Percentiles rank a stretch among this genome's conserved stretches.
Conservation (phyloP, 2,888 invertebrate species). For the Lepidochrysops patricia region DNA sequence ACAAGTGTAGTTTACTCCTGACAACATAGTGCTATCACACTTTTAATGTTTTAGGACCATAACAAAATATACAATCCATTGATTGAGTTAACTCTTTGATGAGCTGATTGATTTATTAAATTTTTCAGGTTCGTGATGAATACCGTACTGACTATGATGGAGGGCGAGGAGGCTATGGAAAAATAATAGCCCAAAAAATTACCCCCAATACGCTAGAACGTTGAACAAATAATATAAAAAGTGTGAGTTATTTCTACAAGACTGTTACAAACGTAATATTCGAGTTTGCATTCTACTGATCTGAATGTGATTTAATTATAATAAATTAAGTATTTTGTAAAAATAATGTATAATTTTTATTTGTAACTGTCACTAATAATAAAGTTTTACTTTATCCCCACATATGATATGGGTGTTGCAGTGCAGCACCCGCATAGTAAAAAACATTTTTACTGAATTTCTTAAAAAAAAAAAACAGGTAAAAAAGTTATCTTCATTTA, state of each 20-base stretch:
- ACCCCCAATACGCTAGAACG: conserved; percentile 75
- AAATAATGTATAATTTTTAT: background rate
- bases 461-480: background rate
- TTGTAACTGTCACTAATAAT: background rate
- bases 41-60: too few relatives aligned
- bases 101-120: background rate
- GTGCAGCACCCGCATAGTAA: too few relatives aligned
- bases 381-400: background rate
- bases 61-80: too few relatives aligned
- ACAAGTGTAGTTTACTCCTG: too few relatives aligned
- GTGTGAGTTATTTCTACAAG: conserved; percentile 32
- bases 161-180: conserved; percentile 97
- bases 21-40: too few relatives aligned
- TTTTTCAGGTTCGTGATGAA: conserved; percentile 92
- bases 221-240: conserved; percentile 33
- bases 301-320: conserved; percentile 11
- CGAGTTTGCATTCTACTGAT: conserved; percentile 15
- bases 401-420: too few relatives aligned
- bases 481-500: background rate
- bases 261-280: conserved; percentile 31
- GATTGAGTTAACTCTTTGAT: background rate
- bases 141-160: conserved; percentile 97
- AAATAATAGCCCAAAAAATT: conserved; percentile 90
- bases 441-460: too few relatives aligned
- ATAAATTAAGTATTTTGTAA: conserved; percentile 6